Conservation (phyloP, 2,888 invertebrate genomes). For the Elaeidobius kamerunicus region DNA sequence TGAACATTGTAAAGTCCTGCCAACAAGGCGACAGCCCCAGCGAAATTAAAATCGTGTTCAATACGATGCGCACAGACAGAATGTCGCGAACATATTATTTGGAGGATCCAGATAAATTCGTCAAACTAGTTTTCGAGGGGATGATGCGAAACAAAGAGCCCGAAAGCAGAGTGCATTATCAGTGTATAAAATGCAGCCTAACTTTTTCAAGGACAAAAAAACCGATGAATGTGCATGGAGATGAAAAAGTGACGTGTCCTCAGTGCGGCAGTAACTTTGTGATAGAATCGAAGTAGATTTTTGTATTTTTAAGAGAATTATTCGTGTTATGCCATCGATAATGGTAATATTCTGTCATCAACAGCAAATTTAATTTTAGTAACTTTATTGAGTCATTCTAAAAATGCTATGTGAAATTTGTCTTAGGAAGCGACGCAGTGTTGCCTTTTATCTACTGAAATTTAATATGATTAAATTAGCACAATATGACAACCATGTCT, state of each 20-base stretch:
- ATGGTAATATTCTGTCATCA: too few relatives aligned
- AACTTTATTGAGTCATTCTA: too few relatives aligned
- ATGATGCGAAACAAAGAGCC: constrained; percentile 36
- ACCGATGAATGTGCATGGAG: constrained; percentile 33
- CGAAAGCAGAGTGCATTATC: constrained; percentile 52
- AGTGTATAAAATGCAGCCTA: constrained; percentile 62
- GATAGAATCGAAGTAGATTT: constrained; percentile 44
- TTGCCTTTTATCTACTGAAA: too few relatives aligned
- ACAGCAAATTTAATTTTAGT: too few relatives aligned
- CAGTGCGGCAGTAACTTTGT: constrained; percentile 59
- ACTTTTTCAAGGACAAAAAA: constrained; percentile 56
- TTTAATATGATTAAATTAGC: too few relatives aligned
- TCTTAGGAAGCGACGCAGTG: too few relatives aligned
- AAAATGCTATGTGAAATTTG: too few relatives aligned
- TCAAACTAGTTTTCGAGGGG: constrained; percentile 38
- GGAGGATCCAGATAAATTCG: constrained; percentile 51
- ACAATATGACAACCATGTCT: too few relatives aligned
- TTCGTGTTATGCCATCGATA: too few relatives aligned
- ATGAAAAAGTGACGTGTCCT: constrained; percentile 50
- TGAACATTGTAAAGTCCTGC: constrained; percentile 54
- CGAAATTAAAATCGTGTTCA: constrained; percentile 57
- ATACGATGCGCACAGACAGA: constrained; percentile 58
- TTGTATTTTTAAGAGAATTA: background rate
- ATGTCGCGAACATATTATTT: constrained; percentile 58
- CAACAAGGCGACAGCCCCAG: constrained; percentile 45